Evolutionary conservation across 1,140 invertebrate genomes (phyloP), one percentile per base, ranked within the genome.

Genomic region (Halictus rubicundus): DNA sequence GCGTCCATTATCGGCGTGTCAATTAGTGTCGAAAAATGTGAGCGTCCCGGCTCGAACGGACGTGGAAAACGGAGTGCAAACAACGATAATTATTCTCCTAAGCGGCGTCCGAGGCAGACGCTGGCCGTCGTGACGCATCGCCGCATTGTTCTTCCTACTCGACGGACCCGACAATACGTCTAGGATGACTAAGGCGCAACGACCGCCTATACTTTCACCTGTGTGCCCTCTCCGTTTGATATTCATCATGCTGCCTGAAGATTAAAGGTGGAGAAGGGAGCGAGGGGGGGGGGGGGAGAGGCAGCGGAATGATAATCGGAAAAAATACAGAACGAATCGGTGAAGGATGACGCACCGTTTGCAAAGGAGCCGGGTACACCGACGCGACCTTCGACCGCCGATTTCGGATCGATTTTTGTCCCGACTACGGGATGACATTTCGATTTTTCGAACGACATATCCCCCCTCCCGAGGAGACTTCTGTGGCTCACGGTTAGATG

Each of bases 131-230:
- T 85, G 83, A 85, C 83, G 82, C 82, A 84, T 83, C 68, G 59
- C 12, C 68, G 78, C 78, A 85, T 85, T 85, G 83, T 85, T 85
- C 83, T 78, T 77, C 73, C 83, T 81, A 84, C 83, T 63, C 59
- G 71, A 60, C 60, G 37, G 49, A 6, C 23, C 16, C 60, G 68
- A 66, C 82, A 74, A 85, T 82, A 76, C 77, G 78, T 85, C 76
- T 84, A 84, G 76, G 82, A 85, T 84, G 83, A 85, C 82, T 85
- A 85, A 85, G 83, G 27, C 72, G 54, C 60, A 3, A 65, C 46
- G 57, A 74, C 63, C 66, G 59, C 60, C 32, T 14, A 61, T 83
- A 84, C 82, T 85, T 85, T 85, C 83, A 84, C 83, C 83, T 84
- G 83, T 76, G 71, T 65, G 60, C 68, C 57, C 49, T 52, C 49